Evolutionary conservation across 2,888 invertebrate genomes (phyloP).

Genomic region (Phaonia tiefii): DNA sequence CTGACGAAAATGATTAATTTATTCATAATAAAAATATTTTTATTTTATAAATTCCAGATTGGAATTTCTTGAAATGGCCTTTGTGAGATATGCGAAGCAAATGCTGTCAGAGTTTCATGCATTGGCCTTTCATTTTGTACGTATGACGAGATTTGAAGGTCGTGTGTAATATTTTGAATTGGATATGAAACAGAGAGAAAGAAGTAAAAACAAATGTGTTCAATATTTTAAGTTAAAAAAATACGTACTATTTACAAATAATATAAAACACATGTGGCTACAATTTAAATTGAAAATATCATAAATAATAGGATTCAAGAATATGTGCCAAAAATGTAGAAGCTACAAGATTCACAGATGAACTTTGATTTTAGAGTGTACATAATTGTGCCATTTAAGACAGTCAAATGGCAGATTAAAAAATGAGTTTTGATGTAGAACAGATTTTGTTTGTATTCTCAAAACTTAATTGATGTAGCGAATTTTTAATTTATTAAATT

Average conservation of each 20-base stretch:
- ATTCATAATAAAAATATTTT: conserved; percentile 50
- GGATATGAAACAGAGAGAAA: not conserved
- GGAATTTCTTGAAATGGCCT: conserved; percentile 6
- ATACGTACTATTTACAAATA: no score
- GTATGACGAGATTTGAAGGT: conserved; percentile 52
- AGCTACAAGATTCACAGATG: no score
- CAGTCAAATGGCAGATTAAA: no score
- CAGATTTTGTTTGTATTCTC: not conserved
- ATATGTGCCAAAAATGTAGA: no score
- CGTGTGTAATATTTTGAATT: conserved; percentile 8
- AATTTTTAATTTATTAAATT: conserved; percentile 33
- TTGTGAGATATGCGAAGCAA: not conserved
- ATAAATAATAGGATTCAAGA: no score
- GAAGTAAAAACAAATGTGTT: not conserved
- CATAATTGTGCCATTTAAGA: no score
- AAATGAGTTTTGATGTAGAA: no score
- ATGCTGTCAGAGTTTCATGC: not conserved
- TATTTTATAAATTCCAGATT: conserved; percentile 18
- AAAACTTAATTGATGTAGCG: not conserved
- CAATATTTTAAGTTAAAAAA: no score
- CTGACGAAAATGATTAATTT: conserved; percentile 36
- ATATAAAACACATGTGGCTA: no score
- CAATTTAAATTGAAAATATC: no score
- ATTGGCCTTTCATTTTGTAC: not conserved
- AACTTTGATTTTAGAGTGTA: no score